Conservation (phyloP, 1,140 invertebrate genomes). For the Pseudomyrmex dendroicus region DNA sequence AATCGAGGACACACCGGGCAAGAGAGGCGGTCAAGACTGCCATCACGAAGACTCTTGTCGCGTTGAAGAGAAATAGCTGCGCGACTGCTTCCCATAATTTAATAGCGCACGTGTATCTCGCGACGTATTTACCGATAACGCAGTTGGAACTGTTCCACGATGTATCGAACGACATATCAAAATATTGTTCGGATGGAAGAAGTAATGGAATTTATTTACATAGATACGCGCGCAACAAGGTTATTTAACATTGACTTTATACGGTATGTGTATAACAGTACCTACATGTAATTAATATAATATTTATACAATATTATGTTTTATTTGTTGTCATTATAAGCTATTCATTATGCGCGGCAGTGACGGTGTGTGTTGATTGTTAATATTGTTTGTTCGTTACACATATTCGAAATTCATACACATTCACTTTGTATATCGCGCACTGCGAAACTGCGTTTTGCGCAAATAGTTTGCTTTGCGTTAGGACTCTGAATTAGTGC, state of each 20-base stretch:
- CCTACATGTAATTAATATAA: too few relatives aligned
- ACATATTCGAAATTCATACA: not conserved
- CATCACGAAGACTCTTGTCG: not conserved
- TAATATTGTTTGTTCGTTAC: not conserved
- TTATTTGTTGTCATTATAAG: not conserved
- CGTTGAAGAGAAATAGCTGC: not conserved
- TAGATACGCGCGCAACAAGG: too few relatives aligned
- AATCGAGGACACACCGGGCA: conserved; percentile 13
- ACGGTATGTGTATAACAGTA: too few relatives aligned
- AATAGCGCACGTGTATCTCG: not conserved
- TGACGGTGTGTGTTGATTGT: not conserved
- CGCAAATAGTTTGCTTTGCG: not conserved
- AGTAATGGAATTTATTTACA: too few relatives aligned
- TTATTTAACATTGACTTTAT: too few relatives aligned
- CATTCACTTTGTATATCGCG: not conserved
- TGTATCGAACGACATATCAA: not conserved
- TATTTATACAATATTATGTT: too few relatives aligned
- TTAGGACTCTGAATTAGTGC: not conserved
- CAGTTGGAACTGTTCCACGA: conserved; percentile 19
- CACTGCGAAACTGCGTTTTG: not conserved
- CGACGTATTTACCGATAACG: not conserved
- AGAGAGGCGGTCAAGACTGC: not conserved
- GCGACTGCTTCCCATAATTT: conserved; percentile 8
- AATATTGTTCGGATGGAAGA: not conserved
- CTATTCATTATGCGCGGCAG: not conserved